Evolutionary conservation across 2,888 invertebrate genomes (phyloP).

Genomic region (Slavum lentiscoides): DNA sequence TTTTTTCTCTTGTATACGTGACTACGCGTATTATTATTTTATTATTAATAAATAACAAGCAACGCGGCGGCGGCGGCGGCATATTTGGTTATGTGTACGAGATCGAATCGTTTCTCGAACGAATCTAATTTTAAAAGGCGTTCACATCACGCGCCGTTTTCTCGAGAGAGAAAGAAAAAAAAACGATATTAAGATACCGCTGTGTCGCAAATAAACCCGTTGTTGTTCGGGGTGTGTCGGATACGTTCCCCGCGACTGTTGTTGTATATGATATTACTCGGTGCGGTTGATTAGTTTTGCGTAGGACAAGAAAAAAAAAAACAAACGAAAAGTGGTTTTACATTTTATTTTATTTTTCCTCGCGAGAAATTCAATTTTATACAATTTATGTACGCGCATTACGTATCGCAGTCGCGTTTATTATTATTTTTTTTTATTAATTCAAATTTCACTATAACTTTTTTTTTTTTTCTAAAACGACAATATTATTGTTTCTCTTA

Average conservation of each 20-base stretch:
- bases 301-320: background rate
- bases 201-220: too few species aligned
- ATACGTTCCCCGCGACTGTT: slow-evolving; percentile 13
- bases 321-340: slow-evolving; percentile 14
- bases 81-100: background rate
- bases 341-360: background rate
- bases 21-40: background rate
- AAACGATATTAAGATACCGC: too few species aligned
- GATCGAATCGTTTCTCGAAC: background rate
- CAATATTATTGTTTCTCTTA: too few species aligned
- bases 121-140: background rate
- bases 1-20: too few species aligned
- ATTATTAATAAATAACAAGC: background rate
- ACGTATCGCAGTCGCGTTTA: background rate
- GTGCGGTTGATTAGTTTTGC: slow-evolving; percentile 27
- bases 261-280: background rate
- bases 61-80: too few species aligned
- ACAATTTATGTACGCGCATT: background rate
- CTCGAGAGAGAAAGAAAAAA: background rate
- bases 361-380: slow-evolving; percentile 8
- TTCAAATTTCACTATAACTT: too few species aligned
- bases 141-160: background rate
- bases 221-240: too few species aligned
- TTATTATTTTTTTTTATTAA: background rate
- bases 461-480: too few species aligned